Conservation (phyloP, 2,888 invertebrate species). For the Tethea ocularis region DNA sequence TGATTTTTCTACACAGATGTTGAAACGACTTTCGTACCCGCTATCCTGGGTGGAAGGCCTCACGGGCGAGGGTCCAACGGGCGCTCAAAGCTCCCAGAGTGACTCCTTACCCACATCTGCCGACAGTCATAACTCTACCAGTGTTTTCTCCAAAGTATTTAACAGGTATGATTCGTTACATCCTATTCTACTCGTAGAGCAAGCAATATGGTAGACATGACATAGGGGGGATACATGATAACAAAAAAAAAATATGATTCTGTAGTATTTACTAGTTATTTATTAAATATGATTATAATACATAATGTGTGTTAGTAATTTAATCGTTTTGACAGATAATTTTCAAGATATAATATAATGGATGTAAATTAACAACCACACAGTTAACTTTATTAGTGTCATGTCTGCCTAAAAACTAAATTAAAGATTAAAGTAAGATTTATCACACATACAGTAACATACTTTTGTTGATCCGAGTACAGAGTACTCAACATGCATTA, state of each 20-base stretch:
- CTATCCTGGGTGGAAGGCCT: conserved; percentile 96
- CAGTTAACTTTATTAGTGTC: background rate
- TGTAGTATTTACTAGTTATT: no score
- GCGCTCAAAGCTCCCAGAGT: conserved; percentile 71
- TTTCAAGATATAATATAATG: no score
- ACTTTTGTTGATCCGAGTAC: background rate
- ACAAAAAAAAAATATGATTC: no score
- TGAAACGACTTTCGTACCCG: conserved; percentile 95
- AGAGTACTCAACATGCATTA: background rate
- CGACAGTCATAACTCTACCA: conserved; percentile 86
- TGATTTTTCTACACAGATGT: conserved; percentile 86
- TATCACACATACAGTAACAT: background rate
- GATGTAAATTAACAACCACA: no score
- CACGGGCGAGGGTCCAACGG: conserved; percentile 88
- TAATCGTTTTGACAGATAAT: no score
- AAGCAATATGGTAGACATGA: background rate
- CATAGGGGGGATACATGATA: no score
- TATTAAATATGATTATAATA: no score
- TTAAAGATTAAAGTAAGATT: background rate
- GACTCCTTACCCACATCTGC: conserved; percentile 84
- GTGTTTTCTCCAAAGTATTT: conserved; percentile 95
- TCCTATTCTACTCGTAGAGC: background rate
- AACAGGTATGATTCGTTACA: conserved; percentile 86
- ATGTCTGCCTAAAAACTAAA: background rate
- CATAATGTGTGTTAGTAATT: no score